Conservation (phyloP, 2,797 vertebrate species). For the Molossus molossus region DNA sequence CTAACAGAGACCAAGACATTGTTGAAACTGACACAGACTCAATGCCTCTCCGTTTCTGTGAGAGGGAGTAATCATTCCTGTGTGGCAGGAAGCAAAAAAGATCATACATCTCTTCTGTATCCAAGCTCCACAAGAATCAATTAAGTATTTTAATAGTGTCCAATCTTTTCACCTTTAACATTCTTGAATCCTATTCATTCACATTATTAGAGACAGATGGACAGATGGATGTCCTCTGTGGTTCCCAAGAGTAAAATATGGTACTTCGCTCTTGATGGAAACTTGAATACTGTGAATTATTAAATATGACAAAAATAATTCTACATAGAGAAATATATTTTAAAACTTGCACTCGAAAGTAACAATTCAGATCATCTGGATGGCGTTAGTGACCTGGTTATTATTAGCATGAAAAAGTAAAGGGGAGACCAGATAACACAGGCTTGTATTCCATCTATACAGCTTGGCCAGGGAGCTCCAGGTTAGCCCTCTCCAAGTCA, state of each 20-base stretch:
- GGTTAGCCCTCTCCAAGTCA: too few relatives aligned
- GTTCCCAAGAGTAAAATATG: neutral
- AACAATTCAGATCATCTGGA: neutral
- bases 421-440: too few relatives aligned
- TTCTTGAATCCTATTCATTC: neutral
- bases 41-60: neutral
- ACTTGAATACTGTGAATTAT: slow-evolving; percentile 28
- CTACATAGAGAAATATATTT: slow-evolving; percentile 23
- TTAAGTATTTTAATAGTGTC: slow-evolving; percentile 15
- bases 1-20: neutral
- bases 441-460: too few relatives aligned
- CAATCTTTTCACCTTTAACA: neutral
- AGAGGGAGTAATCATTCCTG: neutral
- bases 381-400: too few relatives aligned
- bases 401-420: too few relatives aligned
- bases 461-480: too few relatives aligned
- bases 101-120: neutral
- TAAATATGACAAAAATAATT: slow-evolving; percentile 45
- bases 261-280: slow-evolving; percentile 17
- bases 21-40: neutral
- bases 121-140: neutral
- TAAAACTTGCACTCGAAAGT: slow-evolving; percentile 18
- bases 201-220: neutral
- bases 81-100: neutral
- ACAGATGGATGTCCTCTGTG: neutral